phyloP scores from a whole-genome alignment of 2,113 vertebrate species.

The Athene cunicularia region DNA sequence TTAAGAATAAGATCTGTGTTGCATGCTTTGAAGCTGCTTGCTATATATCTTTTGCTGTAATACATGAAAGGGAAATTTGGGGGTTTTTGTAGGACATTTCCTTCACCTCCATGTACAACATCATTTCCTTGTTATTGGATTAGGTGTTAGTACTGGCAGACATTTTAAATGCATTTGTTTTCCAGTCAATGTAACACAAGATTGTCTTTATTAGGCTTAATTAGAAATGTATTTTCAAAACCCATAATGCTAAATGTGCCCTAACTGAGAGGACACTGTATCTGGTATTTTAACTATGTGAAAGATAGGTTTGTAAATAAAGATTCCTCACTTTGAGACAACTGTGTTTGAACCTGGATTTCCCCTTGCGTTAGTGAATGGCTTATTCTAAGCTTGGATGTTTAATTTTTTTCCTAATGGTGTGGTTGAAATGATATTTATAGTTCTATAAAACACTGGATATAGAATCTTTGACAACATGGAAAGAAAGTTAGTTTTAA shows the following conservation, averaged over 20 bases:
- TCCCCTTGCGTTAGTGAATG: not conserved
- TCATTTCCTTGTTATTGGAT: not conserved
- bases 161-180: not conserved
- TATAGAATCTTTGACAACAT: not conserved
- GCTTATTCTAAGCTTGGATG: not conserved
- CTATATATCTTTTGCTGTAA: not conserved
- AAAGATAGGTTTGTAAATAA: not conserved
- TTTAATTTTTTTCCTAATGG: not conserved
- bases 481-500: slow-evolving; percentile 10
- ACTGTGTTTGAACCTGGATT: not conserved
- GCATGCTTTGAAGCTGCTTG: not conserved
- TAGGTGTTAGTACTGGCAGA: slow-evolving; percentile 5
- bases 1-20: not conserved
- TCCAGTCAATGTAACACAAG: not conserved
- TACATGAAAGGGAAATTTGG: not conserved
- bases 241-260: not conserved
- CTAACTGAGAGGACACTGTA: not conserved
- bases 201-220: not conserved
- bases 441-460: not conserved
- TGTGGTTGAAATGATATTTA: not conserved
- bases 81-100: not conserved
- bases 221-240: not conserved
- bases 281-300: not conserved
- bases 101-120: not conserved
- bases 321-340: not conserved